Base-by-base conservation (phyloP, 2,888 invertebrate species). In the Sthenelais limicola region DNA sequence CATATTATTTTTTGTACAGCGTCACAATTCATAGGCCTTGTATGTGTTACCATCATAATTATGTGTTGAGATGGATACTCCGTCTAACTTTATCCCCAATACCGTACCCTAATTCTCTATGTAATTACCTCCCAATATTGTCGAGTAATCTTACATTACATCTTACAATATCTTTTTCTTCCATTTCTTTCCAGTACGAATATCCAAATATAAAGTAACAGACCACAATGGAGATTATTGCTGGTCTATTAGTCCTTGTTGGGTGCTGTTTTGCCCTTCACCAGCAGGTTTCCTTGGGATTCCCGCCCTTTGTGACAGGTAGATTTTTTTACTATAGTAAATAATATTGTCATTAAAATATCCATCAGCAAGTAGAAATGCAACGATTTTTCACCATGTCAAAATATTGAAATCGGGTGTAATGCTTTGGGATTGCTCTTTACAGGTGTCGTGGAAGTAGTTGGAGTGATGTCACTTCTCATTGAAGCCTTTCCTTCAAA, bases 261-360 rank as follows among this genome's bases (percentile, higher is more conserved):
- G 62, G 62, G 43, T 62, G 62, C 43, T 35, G 62, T 7, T 62
- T 24, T 43, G 43, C 35, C 7, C 62, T 62, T 4, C 62, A 62
- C 62, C 21, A 35, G 3, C 62, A 62, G 21, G 62, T 62, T 35
- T 21, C 38, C 5, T 43, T 35, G 5, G 62, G 62, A 21, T 62
- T 62, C 62, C 62, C 62, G 3, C 38, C 62, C 5, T 62, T 62
- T 62, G 38, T 62, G 5, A 62, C 62, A 18, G 38, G 62, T 62
- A 4, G 35, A 35, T 48, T 48, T 24, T 4, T 48, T 48, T 48
- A 3, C 4, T 48, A 24, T 43, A 12, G 9, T 15, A 43, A 43
- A 43, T 43, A 43, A 12, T 43, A 12, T 43, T 12, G 18, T 43
- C 18, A 43, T 43, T 43, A 43, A 43, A 43, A 18, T 43, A 43